These are phyloP conservation scores for Antheraea yamamai DNA, from an alignment of 2,888 invertebrate genomes.

Conservation along the genomic window DNA sequence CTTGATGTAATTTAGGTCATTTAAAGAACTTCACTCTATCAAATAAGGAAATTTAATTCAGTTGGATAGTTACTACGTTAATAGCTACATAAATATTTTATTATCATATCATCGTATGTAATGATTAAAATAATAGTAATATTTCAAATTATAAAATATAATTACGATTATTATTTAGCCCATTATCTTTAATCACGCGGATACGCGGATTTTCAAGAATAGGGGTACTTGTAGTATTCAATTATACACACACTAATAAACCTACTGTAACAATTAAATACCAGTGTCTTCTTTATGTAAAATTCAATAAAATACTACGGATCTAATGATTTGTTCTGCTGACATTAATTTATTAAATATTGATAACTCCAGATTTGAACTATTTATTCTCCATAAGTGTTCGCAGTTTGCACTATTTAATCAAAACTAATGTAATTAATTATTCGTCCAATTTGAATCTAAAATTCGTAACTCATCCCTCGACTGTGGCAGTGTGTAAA, in stretches of 20 bases:
- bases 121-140: no score
- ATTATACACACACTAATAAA: background rate
- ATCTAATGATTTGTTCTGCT: no score
- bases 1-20: background rate
- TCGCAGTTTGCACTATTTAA: slow-evolving; percentile 15
- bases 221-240: background rate
- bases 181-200: no score
- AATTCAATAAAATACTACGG: no score
- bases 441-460: slow-evolving; percentile 15
- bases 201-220: background rate
- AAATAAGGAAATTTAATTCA: background rate
- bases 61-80: background rate
- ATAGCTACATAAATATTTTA: background rate
- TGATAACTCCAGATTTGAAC: background rate
- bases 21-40: background rate
- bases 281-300: background rate
- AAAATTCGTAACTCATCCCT: slow-evolving; percentile 16
- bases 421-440: slow-evolving; percentile 15
- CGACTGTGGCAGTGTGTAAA: slow-evolving; percentile 42
- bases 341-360: background rate
- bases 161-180: background rate
- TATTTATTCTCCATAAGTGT: no score
- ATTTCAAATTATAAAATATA: background rate
- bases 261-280: background rate
- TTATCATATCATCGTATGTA: background rate